phyloP scores from a whole-genome alignment of 2,888 invertebrate species.

The Reticulitermes lucifugus region DNA sequence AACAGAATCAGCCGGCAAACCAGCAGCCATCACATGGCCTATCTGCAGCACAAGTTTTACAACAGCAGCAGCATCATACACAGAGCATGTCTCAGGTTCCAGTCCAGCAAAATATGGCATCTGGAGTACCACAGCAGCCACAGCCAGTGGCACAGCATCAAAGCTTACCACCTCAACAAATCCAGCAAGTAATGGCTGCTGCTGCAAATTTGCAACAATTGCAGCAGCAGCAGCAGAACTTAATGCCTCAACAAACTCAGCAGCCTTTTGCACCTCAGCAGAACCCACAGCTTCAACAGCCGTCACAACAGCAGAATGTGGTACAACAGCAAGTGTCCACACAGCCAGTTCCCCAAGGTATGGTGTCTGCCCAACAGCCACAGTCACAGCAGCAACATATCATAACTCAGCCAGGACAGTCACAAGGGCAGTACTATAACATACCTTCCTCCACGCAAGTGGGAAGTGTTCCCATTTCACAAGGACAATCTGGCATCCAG shows the following conservation, averaged over 20 bases:
- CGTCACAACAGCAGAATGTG: slow-evolving; percentile 63
- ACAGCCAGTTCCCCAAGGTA: neutral
- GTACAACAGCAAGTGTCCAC: slow-evolving; percentile 10
- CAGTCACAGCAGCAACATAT: slow-evolving; percentile 32
- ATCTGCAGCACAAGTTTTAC: neutral
- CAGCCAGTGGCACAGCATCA: slow-evolving; percentile 57
- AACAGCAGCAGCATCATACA: slow-evolving; percentile 44
- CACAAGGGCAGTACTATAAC: slow-evolving; percentile 34
- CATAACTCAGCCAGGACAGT: slow-evolving; percentile 21
- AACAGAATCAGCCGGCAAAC: slow-evolving; percentile 41
- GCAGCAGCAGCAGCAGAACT: slow-evolving; percentile 65
- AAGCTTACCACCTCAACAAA: slow-evolving; percentile 58
- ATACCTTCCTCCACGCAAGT: slow-evolving; percentile 9
- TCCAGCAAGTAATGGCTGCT: slow-evolving; percentile 58
- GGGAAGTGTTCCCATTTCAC: slow-evolving; percentile 2
- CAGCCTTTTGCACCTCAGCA: slow-evolving; percentile 38
- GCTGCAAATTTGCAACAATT: slow-evolving; percentile 62
- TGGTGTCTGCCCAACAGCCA: neutral
- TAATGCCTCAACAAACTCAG: slow-evolving; percentile 63
- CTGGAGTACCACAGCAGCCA: slow-evolving; percentile 41
- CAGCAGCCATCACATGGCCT: slow-evolving; percentile 24
- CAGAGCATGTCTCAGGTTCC: slow-evolving; percentile 56
- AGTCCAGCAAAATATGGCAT: slow-evolving; percentile 47
- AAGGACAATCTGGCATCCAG: slow-evolving; percentile 24
- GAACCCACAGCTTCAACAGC: slow-evolving; percentile 61